Percentiles rank a stretch among this genome's conserved stretches.
phyloP scores from a whole-genome alignment of 2,797 vertebrate genomes.

The Yasuhikotakia modesta region DNA sequence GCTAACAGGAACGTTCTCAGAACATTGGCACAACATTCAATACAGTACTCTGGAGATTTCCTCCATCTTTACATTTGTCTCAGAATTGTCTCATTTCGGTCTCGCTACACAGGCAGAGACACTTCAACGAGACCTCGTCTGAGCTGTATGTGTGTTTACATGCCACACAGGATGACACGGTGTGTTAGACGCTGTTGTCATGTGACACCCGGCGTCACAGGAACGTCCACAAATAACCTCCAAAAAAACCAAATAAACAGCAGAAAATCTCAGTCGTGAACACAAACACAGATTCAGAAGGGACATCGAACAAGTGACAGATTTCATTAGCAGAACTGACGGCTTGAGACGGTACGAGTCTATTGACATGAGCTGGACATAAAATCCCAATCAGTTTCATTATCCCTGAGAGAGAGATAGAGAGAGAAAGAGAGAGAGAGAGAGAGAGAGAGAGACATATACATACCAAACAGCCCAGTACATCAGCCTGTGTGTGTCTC shows the following conservation, averaged over 20 bases:
- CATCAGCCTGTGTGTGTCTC: too few species aligned
- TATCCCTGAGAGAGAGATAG: not conserved
- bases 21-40: too few species aligned
- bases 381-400: constrained; percentile 5
- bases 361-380: constrained; percentile 10
- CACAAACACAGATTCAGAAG: not conserved
- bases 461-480: too few species aligned
- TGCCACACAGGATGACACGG: not conserved
- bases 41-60: constrained; percentile 5
- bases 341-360: too few species aligned
- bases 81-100: not conserved
- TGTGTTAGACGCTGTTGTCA: not conserved
- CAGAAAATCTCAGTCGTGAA: constrained; percentile 22
- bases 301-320: constrained; percentile 3
- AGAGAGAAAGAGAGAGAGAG: not conserved
- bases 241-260: constrained; percentile 18
- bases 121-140: too few species aligned
- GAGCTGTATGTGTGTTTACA: constrained; percentile 1
- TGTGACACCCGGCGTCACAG: not conserved
- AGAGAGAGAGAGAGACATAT: not conserved
- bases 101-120: too few species aligned
- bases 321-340: not conserved
- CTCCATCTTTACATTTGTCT: not conserved
- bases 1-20: too few species aligned
- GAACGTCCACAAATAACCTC: constrained; percentile 14